Evolutionary conservation across 2,888 invertebrate genomes (phyloP), one percentile per base, ranked within the genome.

Genomic region (Scaeva pyrastri): DNA sequence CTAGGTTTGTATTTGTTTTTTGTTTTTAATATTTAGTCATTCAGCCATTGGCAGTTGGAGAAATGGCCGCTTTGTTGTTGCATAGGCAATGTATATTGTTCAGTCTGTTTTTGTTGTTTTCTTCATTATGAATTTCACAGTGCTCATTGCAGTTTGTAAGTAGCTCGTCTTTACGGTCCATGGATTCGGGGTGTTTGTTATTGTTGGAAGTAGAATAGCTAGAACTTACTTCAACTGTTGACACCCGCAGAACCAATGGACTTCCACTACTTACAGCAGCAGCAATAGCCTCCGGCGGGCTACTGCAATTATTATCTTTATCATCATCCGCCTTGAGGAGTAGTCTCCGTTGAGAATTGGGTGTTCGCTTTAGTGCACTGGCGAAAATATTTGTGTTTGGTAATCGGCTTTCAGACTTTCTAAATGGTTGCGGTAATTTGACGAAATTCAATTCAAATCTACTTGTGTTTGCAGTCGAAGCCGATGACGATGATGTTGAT

Each of bases 321-420:
- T 83, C 78, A 26, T 87, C 87, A 41, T 87, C 87, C 16, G 79
- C 72, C 48, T 87, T 78, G 3, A 87, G 74, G 31, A 87, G 83
- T 60, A 83, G 56, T 56, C 83, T 60, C 16, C 87, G 78, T 50
- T 87, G 87, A 50, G 87, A 86, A 48, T 86, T 86, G 23, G 86
- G 83, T 55, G 83, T 87, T 74, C 58, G 75, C 68, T 83, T 83
- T 36, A 86, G 74, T 82, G 86, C 86, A 82, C 86, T 86, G 36
- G 71, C 82, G 16, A 86, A 82, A 64, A 82, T 77, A 58, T 86
- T 71, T 48, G 86, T 82, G 71, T 86, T 86, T 82, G 86, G 86
- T 77, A 86, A 78, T 82, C 86, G 86, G 71, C 78, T 86, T 66
- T 86, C 86, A 82, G 86, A 86, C 86, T 82, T 86, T 75, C 82